Percentiles rank a stretch among this genome's conserved stretches.
Evolutionary conservation across 2,888 invertebrate species (phyloP).

Genomic region (Trichopria drosophilae): DNA sequence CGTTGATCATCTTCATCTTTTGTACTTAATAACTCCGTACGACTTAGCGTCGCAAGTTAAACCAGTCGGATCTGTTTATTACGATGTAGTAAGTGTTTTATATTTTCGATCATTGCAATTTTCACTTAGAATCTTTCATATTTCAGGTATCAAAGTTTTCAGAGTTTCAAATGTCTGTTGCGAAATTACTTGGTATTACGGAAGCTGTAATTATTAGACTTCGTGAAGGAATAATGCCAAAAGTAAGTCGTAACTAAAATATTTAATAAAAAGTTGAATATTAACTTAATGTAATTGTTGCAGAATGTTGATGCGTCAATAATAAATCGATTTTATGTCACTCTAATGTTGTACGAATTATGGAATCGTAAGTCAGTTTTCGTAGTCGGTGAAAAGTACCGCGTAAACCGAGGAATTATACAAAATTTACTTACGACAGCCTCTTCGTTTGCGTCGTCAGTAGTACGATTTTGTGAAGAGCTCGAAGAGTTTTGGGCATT

Average conservation of each 20-base stretch:
- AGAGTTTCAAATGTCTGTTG: conserved; percentile 66
- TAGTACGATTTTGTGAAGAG: conserved; percentile 77
- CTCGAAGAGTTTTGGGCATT: conserved; percentile 83
- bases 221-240: conserved; percentile 48
- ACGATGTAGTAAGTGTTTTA: conserved; percentile 62
- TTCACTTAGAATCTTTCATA: conserved; percentile 18
- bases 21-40: conserved; percentile 85
- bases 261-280: conserved; percentile 4
- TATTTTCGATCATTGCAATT: conserved; percentile 1
- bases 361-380: conserved; percentile 71
- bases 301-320: conserved; percentile 66
- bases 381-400: conserved; percentile 71
- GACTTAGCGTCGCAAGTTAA: conserved; percentile 65
- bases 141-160: conserved; percentile 67
- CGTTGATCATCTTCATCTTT: conserved; percentile 78
- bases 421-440: conserved; percentile 76
- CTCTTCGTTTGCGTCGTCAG: conserved; percentile 73
- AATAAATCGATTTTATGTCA: conserved; percentile 81
- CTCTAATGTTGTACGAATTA: conserved; percentile 81
- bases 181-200: conserved; percentile 75
- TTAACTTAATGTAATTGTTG: conserved; percentile 33
- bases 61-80: conserved; percentile 63
- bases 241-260: conserved; percentile 39
- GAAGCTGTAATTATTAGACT: conserved; percentile 62
- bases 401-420: conserved; percentile 76